Evolutionary conservation across 92 coral and sea anemone genomes (phyloP).

Genomic region (Bergia sp.): DNA sequence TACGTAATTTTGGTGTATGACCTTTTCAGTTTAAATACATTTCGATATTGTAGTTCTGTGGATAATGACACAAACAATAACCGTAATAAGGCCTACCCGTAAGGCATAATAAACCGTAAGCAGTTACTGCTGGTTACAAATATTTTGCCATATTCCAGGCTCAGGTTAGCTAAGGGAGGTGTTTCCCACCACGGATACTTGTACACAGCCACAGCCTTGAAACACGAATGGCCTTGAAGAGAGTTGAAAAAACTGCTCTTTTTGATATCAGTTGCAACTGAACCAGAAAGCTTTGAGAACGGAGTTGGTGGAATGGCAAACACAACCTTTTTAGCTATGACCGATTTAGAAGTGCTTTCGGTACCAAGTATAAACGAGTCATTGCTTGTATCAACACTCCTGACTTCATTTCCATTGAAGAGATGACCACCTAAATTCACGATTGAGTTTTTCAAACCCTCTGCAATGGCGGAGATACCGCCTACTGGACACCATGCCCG

Average conservation of each 20-base stretch:
- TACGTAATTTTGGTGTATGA: too few species aligned
- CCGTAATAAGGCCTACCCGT: conserved; percentile 30
- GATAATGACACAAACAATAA: too few species aligned
- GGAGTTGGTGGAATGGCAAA: conserved; percentile 34
- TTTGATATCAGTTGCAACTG: background rate
- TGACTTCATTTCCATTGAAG: conserved; percentile 5
- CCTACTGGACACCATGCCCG: conserved; percentile 1
- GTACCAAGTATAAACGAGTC: background rate
- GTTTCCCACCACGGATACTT: conserved; percentile 53
- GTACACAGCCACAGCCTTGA: conserved; percentile 48
- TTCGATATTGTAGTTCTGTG: too few species aligned
- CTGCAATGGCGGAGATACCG: conserved; percentile 12
- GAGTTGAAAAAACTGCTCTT: background rate
- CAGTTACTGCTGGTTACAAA: conserved; percentile 60
- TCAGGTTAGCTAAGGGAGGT: conserved; percentile 10
- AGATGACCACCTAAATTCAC: background rate
- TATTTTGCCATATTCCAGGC: conserved; percentile 39
- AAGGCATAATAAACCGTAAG: conserved; percentile 52
- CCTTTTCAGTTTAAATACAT: too few species aligned
- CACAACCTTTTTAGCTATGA: conserved; percentile 13
- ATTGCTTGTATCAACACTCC: conserved; percentile 11
- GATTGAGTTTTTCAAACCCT: conserved; percentile 7
- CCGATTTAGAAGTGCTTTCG: background rate
- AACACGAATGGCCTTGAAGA: conserved; percentile 11
- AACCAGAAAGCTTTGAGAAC: conserved; percentile 1